These are phyloP conservation scores for Macheiramphus alcinus DNA, from an alignment of 2,113 vertebrate species.

Conservation along the genomic window DNA sequence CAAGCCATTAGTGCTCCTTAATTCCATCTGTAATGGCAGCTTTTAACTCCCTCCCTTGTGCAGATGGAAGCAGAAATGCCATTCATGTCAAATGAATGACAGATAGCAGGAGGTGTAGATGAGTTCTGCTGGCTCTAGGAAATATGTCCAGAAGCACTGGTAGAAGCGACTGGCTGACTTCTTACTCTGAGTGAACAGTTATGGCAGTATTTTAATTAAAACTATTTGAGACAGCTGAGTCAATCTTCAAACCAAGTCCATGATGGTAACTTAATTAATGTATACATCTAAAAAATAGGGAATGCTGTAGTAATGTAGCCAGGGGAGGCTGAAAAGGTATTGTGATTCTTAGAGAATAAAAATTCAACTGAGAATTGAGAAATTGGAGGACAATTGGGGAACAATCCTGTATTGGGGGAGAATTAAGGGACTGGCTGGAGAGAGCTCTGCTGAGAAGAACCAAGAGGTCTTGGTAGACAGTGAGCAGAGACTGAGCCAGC, in stretches of 20 bases:
- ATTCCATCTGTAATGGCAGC: slow-evolving; percentile 6
- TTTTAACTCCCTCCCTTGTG: fast-evolving
- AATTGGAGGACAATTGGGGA: background rate
- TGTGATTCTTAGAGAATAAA: background rate
- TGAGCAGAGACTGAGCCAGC: background rate
- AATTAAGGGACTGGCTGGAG: background rate
- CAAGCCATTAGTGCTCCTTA: background rate
- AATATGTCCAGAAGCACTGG: background rate
- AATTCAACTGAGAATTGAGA: background rate
- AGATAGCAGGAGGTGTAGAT: background rate
- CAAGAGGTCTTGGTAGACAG: background rate
- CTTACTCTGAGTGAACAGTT: background rate
- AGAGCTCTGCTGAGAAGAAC: background rate
- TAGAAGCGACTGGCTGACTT: background rate
- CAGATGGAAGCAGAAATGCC: background rate
- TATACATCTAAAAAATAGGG: background rate
- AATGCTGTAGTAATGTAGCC: background rate
- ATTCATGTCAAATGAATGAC: background rate
- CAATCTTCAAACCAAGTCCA: background rate
- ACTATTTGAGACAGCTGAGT: background rate
- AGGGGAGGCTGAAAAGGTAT: background rate
- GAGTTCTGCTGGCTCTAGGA: background rate
- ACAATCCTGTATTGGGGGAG: background rate
- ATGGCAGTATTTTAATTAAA: background rate
- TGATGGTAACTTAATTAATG: background rate